Evolutionary conservation across 2,797 vertebrate genomes (phyloP).

Genomic region (Heterohyrax brucei): DNA sequence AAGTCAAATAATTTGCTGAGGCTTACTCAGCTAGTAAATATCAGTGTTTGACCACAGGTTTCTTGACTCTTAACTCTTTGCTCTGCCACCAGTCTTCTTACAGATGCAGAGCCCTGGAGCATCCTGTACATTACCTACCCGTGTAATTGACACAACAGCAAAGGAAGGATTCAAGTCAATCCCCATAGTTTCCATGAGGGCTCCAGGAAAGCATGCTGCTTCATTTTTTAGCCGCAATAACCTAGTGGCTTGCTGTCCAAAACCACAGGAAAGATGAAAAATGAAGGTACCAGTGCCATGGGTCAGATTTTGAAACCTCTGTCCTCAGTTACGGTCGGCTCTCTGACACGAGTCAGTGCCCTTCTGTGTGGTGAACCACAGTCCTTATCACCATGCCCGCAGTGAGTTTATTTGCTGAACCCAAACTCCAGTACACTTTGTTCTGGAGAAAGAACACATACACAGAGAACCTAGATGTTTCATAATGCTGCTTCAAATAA

Average conservation of each 20-base stretch:
- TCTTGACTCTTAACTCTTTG: too few species aligned
- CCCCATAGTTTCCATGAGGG: accelerated
- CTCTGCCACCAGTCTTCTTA: too few species aligned
- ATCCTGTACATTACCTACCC: background rate
- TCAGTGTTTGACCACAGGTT: too few species aligned
- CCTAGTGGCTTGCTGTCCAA: background rate
- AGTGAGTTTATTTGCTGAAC: background rate
- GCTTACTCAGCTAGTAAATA: too few species aligned
- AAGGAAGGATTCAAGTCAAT: background rate
- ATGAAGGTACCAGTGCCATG: background rate
- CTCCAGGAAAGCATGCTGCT: background rate
- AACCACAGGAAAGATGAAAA: background rate
- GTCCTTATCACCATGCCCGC: accelerated
- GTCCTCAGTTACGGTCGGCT: accelerated
- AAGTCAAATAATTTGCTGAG: too few species aligned
- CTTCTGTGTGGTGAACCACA: accelerated
- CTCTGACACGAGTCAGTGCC: accelerated
- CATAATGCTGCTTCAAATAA: background rate
- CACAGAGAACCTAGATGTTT: background rate
- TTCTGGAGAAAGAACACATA: background rate
- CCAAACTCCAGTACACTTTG: conserved; percentile 2
- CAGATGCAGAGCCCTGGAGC: too few species aligned
- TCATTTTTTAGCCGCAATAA: background rate
- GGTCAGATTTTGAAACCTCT: background rate
- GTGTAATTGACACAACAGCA: background rate